Conservation (phyloP, 1,140 invertebrate genomes). For the Drosophila orena region DNA sequence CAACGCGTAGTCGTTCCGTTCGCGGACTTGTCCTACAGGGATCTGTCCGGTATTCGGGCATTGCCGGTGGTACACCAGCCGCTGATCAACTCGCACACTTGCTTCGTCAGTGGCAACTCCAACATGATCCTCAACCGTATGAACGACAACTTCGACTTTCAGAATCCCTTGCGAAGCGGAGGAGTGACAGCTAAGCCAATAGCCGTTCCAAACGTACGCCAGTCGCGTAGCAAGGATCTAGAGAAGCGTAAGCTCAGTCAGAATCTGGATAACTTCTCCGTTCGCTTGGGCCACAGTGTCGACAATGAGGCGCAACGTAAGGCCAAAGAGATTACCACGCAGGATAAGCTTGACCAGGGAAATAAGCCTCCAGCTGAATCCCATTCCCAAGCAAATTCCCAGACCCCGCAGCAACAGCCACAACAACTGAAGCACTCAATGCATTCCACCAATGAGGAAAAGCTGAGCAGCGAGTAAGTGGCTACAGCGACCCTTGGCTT, state of each 20-base stretch:
- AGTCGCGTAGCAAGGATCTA: constrained; percentile 73
- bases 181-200: constrained; percentile 17
- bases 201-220: constrained; percentile 36
- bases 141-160: constrained; percentile 86
- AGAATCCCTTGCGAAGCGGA: constrained; percentile 9
- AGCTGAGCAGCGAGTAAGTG: constrained; percentile 75
- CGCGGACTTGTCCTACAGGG: constrained; percentile 59
- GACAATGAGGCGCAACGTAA: constrained; percentile 57
- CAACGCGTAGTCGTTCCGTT: constrained; percentile 76
- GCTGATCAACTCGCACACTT: constrained; percentile 74
- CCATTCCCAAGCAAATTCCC: not conserved
- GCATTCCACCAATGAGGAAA: constrained; percentile 82
- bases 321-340: constrained; percentile 56
- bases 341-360: constrained; percentile 41
- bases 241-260: constrained; percentile 85
- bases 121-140: constrained; percentile 87
- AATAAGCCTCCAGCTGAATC: not conserved
- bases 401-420: constrained; percentile 49
- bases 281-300: constrained; percentile 87
- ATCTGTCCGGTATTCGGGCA: constrained; percentile 3
- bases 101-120: constrained; percentile 83
- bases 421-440: constrained; percentile 72
- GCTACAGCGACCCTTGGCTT: too few species aligned
- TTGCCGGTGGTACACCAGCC: constrained; percentile 33
- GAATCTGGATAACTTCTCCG: constrained; percentile 85